Evolutionary conservation across 2,113 vertebrate genomes (phyloP), one percentile per base, ranked within the genome.

Genomic region (Colinus virginianus): DNA sequence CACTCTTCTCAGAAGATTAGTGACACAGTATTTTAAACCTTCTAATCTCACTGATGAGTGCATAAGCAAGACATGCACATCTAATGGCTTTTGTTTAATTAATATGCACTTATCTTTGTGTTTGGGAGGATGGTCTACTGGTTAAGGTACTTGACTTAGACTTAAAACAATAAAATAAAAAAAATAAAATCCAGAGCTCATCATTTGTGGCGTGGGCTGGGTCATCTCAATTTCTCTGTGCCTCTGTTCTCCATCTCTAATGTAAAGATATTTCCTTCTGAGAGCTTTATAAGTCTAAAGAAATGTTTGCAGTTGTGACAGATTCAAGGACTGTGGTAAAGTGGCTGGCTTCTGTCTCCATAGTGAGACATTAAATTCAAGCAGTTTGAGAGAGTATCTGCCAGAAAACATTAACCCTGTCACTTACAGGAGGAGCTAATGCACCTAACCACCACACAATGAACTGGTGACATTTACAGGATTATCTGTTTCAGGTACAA

Each of bases 141-240:
- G 25, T 12, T 74, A 21, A 66, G 17, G 17, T 67, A 26, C 40
- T 75, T 86, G 48, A 4, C n/a, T 83, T 51, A 46, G 13, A 34
- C 1, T 1, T 56, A 15, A 32, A 55, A 19, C 20, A 59, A 26
- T 30, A 53, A 53, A 53, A 30, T 28, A 9, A 58, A 32, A 30
- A 32, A 19, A n/a, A 20, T 84, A 62, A 87, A 88, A 11, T 4
- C 7, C 36, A 9, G 22, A 30, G 34, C 30, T 55, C 53, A 4
- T 48, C 18, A 36, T 66, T 28, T 72, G 43, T 58, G 51, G 8
- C 0, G 0, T 8, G 16, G 16, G 13, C 5, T 61, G 3, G 1
- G 11, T 48, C n/a, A 21, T 20, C 36, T 84, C 8, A 8, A 1
- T 81, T 84, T 81, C 20, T 43, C n/a, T 42, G 36, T 58, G 21